Base-by-base conservation (phyloP, 2,113 vertebrate species). In the Chaenogobius annularis region DNA sequence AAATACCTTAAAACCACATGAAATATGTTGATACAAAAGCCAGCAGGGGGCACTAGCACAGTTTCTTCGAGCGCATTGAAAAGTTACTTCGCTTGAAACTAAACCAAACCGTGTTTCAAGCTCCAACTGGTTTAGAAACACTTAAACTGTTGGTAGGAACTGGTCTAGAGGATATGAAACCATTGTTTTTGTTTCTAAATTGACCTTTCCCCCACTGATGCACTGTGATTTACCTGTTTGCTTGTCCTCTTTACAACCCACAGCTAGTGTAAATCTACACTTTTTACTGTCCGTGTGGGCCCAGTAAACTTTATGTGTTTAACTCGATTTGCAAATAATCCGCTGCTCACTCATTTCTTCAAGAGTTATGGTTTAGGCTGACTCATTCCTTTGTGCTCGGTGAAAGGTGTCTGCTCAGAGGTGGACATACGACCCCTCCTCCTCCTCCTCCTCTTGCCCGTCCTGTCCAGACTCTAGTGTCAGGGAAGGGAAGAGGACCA, bases 401-500 rank as follows among this genome's bases (percentile, higher is more conserved):
- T 66, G 68, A 78, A 80, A 85, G 86, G 87, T 86, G 83, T 80
- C 71, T 74, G 8, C 59, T 78, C 40, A 2, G 66, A 74, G 77
- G 78, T 22, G 37, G 81, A 76, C 65, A 68, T 70, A 14, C 22
- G 20, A 6, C 79, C 81, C 80, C 81, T 82, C 78, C 78, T 70
- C 44, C 69, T 17, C 64, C 40, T 40, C 43, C 56, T 17, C 5
- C 8, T 1, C 52, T 20, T 4, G 15, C 44, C 20, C 66, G 59
- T 69, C 69, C 66, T 63, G n/a, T 69, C 66, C 67, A 69, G 66
- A 63, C 82, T 86, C 31, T 10, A 85, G 85, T 90, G 85, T 90
- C 85, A 87, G 85, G 80, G 90, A 92, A 92, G 84, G 83, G 88
- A 90, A 92, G 87, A 90, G 78, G 89, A 89, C 90, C 91, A 93